Evolutionary conservation across 2,113 vertebrate species (phyloP).

Genomic region (Antigone vipio): DNA sequence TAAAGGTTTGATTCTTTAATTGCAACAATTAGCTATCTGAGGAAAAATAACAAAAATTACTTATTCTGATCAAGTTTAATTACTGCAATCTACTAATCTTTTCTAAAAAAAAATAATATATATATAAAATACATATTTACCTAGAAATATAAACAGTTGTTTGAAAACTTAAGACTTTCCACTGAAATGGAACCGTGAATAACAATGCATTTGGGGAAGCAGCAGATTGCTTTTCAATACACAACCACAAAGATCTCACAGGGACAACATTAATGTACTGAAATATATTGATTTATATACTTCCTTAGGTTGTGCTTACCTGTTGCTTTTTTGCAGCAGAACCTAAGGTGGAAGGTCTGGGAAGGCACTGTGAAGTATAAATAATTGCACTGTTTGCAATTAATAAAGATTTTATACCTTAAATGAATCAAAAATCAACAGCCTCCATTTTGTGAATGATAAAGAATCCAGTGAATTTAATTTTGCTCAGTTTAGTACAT

Average conservation of each 20-base stretch:
- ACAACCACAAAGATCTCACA: conserved; percentile 86
- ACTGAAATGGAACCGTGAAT: conserved; percentile 77
- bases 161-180: conserved; percentile 78
- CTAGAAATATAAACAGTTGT: conserved; percentile 77
- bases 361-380: conserved; percentile 99
- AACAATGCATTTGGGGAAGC: conserved; percentile 80
- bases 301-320: conserved; percentile 99
- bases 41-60: conserved; percentile 64
- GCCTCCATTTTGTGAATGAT: conserved; percentile 86
- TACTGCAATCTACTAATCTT: conserved; percentile 71
- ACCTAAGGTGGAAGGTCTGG: conserved; percentile 99
- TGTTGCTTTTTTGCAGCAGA: conserved; percentile 98
- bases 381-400: conserved; percentile 97
- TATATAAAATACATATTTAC: conserved; percentile 58
- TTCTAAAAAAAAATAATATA: background rate
- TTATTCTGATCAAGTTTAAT: conserved; percentile 65
- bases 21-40: conserved; percentile 65
- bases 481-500: conserved; percentile 71
- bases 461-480: conserved; percentile 79
- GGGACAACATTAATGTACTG: conserved; percentile 85
- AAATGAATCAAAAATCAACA: conserved; percentile 88
- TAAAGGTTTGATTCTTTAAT: conserved; percentile 61
- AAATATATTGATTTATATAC: conserved; percentile 80
- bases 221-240: conserved; percentile 83
- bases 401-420: conserved; percentile 94